These are phyloP conservation scores for Oriolus oriolus DNA, from an alignment of 2,113 vertebrate species.

Conservation along the genomic window DNA sequence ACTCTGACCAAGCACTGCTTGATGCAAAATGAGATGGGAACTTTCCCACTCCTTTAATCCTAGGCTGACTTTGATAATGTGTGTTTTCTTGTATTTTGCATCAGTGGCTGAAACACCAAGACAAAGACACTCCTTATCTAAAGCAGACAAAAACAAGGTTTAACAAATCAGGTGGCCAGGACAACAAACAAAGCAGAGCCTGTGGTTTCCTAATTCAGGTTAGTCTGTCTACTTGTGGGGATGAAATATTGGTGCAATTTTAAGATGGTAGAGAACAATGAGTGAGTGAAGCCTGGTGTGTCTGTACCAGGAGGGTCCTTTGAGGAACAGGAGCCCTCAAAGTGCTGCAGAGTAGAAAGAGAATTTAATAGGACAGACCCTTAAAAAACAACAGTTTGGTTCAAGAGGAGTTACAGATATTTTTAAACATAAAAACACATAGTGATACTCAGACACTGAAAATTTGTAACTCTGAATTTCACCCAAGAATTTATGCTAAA, in stretches of 20 bases:
- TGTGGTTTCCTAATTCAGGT: not conserved
- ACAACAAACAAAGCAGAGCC: not conserved
- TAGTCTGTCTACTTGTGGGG: not conserved
- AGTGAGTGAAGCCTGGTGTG: not conserved
- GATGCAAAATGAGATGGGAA: not conserved
- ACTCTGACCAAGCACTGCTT: not conserved
- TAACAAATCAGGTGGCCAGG: not conserved
- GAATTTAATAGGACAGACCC: not conserved
- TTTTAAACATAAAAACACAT: not conserved
- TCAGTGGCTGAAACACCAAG: not conserved
- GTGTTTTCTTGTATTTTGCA: not conserved
- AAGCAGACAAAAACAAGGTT: not conserved
- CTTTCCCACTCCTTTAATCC: not conserved
- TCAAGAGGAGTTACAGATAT: not conserved
- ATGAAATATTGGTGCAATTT: not conserved
- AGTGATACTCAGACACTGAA: not conserved
- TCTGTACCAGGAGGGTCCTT: not conserved
- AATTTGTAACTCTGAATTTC: not conserved
- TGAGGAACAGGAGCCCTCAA: not conserved
- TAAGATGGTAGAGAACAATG: not conserved
- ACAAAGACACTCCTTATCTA: not conserved
- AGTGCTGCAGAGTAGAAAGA: not conserved
- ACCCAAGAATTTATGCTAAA: not conserved
- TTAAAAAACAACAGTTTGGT: not conserved
- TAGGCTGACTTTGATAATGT: not conserved